Evolutionary conservation across 2,797 vertebrate species (phyloP), one percentile per base, ranked within the genome.

Genomic region (Melanotaenia pygmaea): DNA sequence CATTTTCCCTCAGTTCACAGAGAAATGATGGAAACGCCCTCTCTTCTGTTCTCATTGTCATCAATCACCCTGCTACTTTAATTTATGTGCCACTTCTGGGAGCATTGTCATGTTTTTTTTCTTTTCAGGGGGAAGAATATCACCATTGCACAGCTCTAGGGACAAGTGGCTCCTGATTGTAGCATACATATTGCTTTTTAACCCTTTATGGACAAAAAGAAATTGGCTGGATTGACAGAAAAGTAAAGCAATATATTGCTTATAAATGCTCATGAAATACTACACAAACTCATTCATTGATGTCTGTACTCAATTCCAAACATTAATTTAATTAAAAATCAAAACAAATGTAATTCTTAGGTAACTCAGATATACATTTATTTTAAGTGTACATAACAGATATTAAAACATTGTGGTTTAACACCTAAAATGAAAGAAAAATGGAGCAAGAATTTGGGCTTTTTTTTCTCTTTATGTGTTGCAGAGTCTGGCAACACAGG

Each of bases 1-100:
- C 68, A 75, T 82, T 80, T 82, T 79, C 72, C 76, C 94, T 89
- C 88, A 91, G 92, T 94, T 77, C 89, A 88, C 94, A 61, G 94
- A 94, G 93, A 95, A 95, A 89, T n/a, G 87, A 94, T 93, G 92
- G 94, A 95, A 96, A 96, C 85, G 86, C 88, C 93, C 94, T 94
- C 85, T 94, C 94, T 94, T 93, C 93, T 91, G 93, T 94, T 95
- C 91, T 92, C 78, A 84, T 83, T 89, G 92, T 94, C 96, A 97
- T 98, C 96, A 96, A 95, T 98, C 96, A 97, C 92, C 9, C 95
- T 96, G 96, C 96, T 95, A 95, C 94, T 95, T 96, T 97, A 96
- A 97, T 97, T 96, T 96, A 97, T 95, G 95, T 95, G 94, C 95
- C 95, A 95, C 96, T 97, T 96, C 96, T 97, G 96, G 95, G 96